Conservation (phyloP, 1,140 invertebrate genomes). For the Drosophila serrata region DNA sequence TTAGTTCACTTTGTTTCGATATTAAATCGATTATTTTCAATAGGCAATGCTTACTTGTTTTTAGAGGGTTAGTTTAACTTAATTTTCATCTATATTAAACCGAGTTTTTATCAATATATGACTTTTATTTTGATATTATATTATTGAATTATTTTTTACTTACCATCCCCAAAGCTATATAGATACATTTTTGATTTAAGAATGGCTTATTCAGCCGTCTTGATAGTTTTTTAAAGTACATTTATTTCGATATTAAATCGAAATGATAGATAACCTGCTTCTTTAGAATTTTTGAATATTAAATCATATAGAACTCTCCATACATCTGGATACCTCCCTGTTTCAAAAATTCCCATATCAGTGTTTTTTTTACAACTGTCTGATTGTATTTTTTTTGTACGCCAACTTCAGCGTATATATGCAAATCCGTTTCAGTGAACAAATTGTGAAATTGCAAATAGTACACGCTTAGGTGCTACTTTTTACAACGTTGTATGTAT, state of each 20-base stretch:
- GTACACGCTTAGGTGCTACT: slow-evolving; percentile 8
- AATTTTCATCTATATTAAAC: not conserved
- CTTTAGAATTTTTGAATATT: not conserved
- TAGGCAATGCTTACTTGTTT: too few relatives aligned
- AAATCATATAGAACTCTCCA: not conserved
- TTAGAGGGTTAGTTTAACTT: too few relatives aligned
- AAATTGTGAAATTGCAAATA: slow-evolving; percentile 19
- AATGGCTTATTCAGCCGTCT: not conserved
- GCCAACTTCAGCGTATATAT: not conserved
- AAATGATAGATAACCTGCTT: not conserved
- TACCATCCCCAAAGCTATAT: too few relatives aligned
- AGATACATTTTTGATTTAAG: not conserved
- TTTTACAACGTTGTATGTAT: slow-evolving; percentile 6
- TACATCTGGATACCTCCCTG: not conserved
- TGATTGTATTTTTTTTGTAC: not conserved
- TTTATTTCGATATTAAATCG: not conserved
- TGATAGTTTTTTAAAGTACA: not conserved
- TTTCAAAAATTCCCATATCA: not conserved
- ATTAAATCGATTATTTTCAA: too few relatives aligned
- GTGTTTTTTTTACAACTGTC: not conserved
- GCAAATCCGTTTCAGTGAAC: slow-evolving; percentile 12
- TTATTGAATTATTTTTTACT: too few relatives aligned
- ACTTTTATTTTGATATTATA: too few relatives aligned
- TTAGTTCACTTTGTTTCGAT: not conserved
- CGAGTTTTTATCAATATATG: too few relatives aligned